These are phyloP conservation scores for Cosmorhoe ocellata DNA, from an alignment of 2,888 invertebrate genomes.

Conservation along the genomic window DNA sequence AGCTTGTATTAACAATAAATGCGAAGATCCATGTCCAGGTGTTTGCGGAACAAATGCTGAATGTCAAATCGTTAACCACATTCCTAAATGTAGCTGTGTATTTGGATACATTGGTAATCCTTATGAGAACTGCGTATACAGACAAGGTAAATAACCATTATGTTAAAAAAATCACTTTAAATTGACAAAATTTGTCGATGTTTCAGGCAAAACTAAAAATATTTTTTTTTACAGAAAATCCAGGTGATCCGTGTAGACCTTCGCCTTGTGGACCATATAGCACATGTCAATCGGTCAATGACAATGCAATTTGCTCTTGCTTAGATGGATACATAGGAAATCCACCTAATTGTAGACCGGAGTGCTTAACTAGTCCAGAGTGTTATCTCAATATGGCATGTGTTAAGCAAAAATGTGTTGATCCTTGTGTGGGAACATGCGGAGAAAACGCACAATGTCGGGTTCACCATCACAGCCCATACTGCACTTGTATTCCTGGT, in stretches of 20 bases:
- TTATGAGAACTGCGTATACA: constrained; percentile 68
- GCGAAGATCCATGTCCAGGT: constrained; percentile 88
- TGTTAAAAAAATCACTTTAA: too few species aligned
- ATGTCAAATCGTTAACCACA: constrained; percentile 89
- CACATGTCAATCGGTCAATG: constrained; percentile 84
- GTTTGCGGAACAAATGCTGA: constrained; percentile 89
- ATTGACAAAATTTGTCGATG: too few species aligned
- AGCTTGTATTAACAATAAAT: constrained; percentile 86
- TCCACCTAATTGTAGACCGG: constrained; percentile 90
- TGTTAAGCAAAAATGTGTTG: constrained; percentile 87
- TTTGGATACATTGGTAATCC: constrained; percentile 88
- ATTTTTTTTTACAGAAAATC: constrained; percentile 50
- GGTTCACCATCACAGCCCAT: constrained; percentile 85
- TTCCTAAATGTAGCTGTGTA: constrained; percentile 88
- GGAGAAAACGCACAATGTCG: constrained; percentile 87
- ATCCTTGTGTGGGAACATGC: constrained; percentile 91
- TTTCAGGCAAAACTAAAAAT: too few species aligned
- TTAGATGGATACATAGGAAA: constrained; percentile 86
- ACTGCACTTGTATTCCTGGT: constrained; percentile 87
- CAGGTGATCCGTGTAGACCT: constrained; percentile 86
- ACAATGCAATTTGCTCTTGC: constrained; percentile 87
- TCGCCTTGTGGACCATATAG: constrained; percentile 92
- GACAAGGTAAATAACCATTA: constrained; percentile 63
- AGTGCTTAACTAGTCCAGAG: constrained; percentile 90
- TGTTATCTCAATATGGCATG: constrained; percentile 91